Conservation (phyloP, 2,797 vertebrate species). For the Macropus fuliginosus region DNA sequence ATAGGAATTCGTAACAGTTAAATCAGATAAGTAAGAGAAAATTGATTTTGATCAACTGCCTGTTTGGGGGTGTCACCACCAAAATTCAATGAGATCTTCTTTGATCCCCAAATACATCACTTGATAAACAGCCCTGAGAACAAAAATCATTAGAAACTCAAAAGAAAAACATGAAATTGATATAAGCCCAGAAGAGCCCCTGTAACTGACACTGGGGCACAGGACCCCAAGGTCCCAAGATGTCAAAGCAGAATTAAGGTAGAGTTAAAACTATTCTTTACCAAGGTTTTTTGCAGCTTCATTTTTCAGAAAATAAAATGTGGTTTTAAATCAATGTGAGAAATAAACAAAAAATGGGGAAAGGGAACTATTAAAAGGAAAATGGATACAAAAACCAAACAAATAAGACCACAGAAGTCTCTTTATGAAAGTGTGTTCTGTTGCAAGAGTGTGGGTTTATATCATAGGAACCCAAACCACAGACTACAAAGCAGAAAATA, state of each 20-base stretch:
- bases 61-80: not conserved
- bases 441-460: not conserved
- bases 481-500: not conserved
- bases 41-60: not conserved
- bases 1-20: not conserved
- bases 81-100: not conserved
- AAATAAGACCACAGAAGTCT: not conserved
- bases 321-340: not conserved
- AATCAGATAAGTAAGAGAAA: not conserved
- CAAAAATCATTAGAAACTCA: not conserved
- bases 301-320: not conserved
- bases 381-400: not conserved
- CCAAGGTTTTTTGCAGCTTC: not conserved
- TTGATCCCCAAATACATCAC: not conserved
- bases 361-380: not conserved
- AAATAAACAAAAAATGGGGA: not conserved
- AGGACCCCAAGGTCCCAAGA: not conserved
- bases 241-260: not conserved
- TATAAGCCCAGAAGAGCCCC: not conserved
- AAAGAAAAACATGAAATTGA: accelerated
- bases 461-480: not conserved
- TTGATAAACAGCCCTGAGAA: not conserved
- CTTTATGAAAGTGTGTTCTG: not conserved
- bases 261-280: not conserved
- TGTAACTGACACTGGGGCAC: not conserved